phyloP scores from a whole-genome alignment of 1,140 invertebrate genomes.

The Trichomalopsis sarcophagae region DNA sequence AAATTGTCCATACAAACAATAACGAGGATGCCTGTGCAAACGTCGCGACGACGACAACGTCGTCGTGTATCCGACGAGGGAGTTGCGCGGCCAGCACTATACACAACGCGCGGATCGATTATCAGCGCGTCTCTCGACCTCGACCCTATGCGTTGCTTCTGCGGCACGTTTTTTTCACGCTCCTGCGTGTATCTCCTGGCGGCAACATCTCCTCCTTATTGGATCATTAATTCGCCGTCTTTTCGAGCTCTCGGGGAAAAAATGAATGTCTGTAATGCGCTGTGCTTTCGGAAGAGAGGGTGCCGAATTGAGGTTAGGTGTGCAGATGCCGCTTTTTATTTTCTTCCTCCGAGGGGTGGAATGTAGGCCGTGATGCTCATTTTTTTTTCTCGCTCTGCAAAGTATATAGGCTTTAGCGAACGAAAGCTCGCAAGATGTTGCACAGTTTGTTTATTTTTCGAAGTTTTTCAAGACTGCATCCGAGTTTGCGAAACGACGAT shows the following conservation, averaged over 20 bases:
- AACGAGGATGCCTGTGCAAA: not conserved
- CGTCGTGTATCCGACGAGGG: not conserved
- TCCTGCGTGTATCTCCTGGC: not conserved
- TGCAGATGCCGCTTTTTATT: too few relatives aligned
- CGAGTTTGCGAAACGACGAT: too few relatives aligned
- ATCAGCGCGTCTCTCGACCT: conserved; percentile 17
- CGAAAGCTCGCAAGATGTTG: too few relatives aligned
- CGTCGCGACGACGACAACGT: not conserved
- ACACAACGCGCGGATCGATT: conserved; percentile 18
- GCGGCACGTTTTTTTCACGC: not conserved
- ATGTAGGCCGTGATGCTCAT: too few relatives aligned
- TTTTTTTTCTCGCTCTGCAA: too few relatives aligned
- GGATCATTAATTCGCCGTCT: not conserved
- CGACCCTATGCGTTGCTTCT: conserved; percentile 15
- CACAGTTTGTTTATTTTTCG: too few relatives aligned
- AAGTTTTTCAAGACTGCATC: too few relatives aligned
- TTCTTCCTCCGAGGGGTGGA: too few relatives aligned
- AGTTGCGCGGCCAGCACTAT: conserved; percentile 3
- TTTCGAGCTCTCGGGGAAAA: not conserved
- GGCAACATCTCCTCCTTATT: not conserved
- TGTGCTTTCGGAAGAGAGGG: too few relatives aligned
- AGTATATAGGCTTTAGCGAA: too few relatives aligned
- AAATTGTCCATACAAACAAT: not conserved
- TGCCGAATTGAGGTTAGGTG: too few relatives aligned
- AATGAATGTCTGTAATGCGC: too few relatives aligned